Evolutionary conservation across 2,888 invertebrate species (phyloP).

Genomic region (Cryptus armator): DNA sequence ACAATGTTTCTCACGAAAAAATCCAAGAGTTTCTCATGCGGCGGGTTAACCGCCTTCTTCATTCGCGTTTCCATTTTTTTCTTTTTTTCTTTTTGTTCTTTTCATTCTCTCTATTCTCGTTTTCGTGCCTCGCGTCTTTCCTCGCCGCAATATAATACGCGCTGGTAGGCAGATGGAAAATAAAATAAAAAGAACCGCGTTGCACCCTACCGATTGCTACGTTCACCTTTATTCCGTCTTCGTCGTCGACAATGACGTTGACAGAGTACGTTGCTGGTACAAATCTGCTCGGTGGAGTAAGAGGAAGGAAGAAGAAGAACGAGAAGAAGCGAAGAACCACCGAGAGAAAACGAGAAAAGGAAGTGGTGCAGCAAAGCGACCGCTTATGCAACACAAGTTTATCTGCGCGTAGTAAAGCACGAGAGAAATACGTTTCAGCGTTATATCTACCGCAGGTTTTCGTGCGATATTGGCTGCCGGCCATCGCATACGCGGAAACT

Average conservation of each 20-base stretch:
- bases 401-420: constrained; percentile 1
- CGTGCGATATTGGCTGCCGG: constrained; percentile 23
- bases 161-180: not conserved
- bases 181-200: constrained; percentile 11
- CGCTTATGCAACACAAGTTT: constrained; percentile 29
- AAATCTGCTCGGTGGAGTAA: not conserved
- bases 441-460: constrained; percentile 33
- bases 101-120: not conserved
- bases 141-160: constrained; percentile 26
- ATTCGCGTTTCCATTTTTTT: not conserved
- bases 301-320: not conserved
- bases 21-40: constrained; percentile 2
- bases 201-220: constrained; percentile 9
- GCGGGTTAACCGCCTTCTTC: not conserved
- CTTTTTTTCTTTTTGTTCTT: not conserved
- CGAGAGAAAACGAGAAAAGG: not conserved
- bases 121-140: not conserved
- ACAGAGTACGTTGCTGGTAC: constrained; percentile 2
- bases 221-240: not conserved
- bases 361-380: constrained; percentile 9
- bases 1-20: constrained; percentile 23
- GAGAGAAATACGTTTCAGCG: constrained; percentile 15
- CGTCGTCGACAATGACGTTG: constrained; percentile 16
- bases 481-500: constrained; percentile 13
- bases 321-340: not conserved